Base-by-base conservation (phyloP, 2,113 vertebrate genomes). In the Dicerorhinus sumatrensis region DNA sequence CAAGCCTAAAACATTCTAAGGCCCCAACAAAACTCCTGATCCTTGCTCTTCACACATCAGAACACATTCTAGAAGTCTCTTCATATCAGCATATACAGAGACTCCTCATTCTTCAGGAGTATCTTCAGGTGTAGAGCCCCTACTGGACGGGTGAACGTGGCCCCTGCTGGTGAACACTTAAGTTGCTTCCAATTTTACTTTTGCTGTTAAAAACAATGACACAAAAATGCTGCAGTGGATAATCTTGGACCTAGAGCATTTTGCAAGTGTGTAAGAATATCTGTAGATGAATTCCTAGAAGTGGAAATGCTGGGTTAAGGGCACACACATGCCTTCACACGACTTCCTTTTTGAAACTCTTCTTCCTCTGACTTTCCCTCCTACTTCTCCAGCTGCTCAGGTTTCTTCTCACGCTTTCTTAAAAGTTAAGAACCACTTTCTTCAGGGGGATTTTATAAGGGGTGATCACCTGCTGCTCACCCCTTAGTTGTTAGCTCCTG, bases 1-100 rank as follows among this genome's bases (percentile, higher is more conserved):
- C 63, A 95, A 70, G 33, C 76, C 65, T 70, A 81, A 83, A 93
- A 69, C 65, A 91, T 56, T 85, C 63, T 54, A 91, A 96, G 65
- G 31, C 69, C 54, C 51, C 39, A 51, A 60, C 8, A 89, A 58
- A 89, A 80, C 8, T 82, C 63, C 46, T 3, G 3, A 73, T 42
- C 48, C 33, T 88, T 88, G 16, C 16, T 79, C 70, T 72, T 79
- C 48, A 86, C 33, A 75, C 11, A 63, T 79, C 73, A 89, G 36
- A 70, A 77, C 10, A 8, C 10, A 65, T 21, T 81, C 69, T 51
- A 80, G 82, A 96, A 94, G 27, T 51, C 51, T 63, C 58, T 85
- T 56, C 33, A 6, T 54, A 65, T 23, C 60, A 76, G 46, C 20
- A 31, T n/a, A 33, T n/a, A 89, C 0, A 96, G 29, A 73, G 63